Conservation (phyloP, 2,113 vertebrate genomes). For the Dicerorhinus sumatrensis region DNA sequence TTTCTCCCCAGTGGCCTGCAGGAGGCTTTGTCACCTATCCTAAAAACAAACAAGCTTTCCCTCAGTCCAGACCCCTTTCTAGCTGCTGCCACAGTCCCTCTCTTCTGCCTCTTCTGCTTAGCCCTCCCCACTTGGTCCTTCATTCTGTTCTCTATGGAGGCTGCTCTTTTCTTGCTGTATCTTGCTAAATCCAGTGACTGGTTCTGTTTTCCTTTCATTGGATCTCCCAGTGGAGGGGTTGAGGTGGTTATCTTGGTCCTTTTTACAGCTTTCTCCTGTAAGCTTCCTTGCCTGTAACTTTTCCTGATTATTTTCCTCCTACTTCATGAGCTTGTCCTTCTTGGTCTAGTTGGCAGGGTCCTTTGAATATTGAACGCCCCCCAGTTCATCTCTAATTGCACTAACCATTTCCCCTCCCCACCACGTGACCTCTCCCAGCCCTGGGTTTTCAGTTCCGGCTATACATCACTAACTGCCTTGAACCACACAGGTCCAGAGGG, state of each 20-base stretch:
- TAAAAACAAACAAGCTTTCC: not conserved
- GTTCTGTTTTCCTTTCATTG: not conserved
- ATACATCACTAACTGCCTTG: accelerated
- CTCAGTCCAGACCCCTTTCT: not conserved
- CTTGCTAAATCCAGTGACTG: not conserved
- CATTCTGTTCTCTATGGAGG: not conserved
- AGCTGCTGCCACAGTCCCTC: no score
- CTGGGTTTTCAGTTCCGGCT: not conserved
- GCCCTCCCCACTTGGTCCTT: not conserved
- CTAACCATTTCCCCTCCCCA: no score
- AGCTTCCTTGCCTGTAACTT: not conserved
- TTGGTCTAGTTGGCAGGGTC: no score
- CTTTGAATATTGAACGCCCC: not conserved
- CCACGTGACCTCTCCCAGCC: accelerated
- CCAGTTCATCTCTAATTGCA: no score
- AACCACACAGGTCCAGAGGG: not conserved
- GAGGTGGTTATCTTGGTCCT: not conserved
- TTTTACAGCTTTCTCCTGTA: not conserved
- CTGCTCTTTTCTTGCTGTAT: no score
- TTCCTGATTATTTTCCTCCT: not conserved
- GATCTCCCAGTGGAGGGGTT: not conserved
- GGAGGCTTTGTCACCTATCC: not conserved
- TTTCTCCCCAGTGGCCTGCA: accelerated
- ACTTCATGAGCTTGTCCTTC: not conserved
- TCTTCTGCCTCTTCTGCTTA: not conserved